A percentile compares a stretch with the other conserved stretches of the same genome.
Evolutionary conservation across 2,888 invertebrate genomes (phyloP).

Genomic region (Linyphia triangularis): DNA sequence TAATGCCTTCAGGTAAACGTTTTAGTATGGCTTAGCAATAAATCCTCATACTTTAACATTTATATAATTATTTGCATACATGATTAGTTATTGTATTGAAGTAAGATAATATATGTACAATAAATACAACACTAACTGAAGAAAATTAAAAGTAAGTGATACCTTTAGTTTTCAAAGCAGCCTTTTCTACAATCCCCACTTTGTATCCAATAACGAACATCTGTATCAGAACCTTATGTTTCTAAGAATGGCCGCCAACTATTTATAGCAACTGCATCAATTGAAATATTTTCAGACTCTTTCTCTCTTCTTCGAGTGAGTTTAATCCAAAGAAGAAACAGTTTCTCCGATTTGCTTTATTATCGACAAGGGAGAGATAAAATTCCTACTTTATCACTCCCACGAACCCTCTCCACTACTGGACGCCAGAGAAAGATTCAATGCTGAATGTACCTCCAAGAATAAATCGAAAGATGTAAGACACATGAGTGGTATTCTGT

Average conservation of each 20-base stretch:
- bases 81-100: too few species aligned
- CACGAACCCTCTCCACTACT: constrained; percentile 2
- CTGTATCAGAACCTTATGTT: background rate
- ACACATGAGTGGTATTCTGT: constrained; percentile 13
- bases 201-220: too few species aligned
- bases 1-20: too few species aligned
- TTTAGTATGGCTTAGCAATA: too few species aligned
- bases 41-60: too few species aligned
- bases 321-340: constrained; percentile 16
- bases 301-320: background rate
- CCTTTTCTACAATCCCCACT: too few species aligned
- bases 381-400: constrained; percentile 57
- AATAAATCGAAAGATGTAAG: constrained; percentile 11
- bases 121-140: too few species aligned
- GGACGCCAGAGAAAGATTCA: constrained; percentile 13
- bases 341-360: constrained; percentile 50
- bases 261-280: background rate
- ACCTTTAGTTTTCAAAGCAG: too few species aligned
- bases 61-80: too few species aligned
- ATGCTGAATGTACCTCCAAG: constrained; percentile 16
- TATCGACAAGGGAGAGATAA: constrained; percentile 58
- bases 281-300: background rate
- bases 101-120: too few species aligned
- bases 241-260: background rate
- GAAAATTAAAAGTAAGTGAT: too few species aligned